Evolutionary conservation across 2,113 vertebrate genomes (phyloP), one percentile per base, ranked within the genome.

Genomic region (Dissostichus mawsoni): DNA sequence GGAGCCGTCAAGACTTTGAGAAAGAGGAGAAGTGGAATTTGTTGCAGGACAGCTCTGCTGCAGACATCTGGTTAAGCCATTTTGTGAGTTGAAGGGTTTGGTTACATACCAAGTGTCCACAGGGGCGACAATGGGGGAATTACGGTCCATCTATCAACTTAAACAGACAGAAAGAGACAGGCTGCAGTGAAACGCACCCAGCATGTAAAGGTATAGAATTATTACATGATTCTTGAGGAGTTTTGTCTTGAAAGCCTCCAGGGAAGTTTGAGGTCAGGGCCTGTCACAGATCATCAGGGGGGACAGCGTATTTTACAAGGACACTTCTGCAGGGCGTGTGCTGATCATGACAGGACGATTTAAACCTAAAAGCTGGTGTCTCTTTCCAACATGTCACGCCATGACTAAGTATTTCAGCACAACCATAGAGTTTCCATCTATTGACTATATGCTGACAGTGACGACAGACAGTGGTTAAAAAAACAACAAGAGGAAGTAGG

Each of bases 51-150:
- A 66, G 68, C 68, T 78, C 71, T 45, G 70, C 85, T 76, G 79
- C 70, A 77, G 84, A 73, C 91, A 90, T 90, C 85, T 92, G 90
- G 68, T 88, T 68, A 76, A 89, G 61, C 47, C 44, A 85, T 93
- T 93, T 67, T 73, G 62, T 62, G 72, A 90, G 84, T 70, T 77
- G 61, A 73, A 48, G 80, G 53, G 69, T 90, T 79, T 23, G 57
- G 82, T 88, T 92, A 80, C 89, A 69, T 74, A 52, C 63, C 61
- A 58, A 76, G 75, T 68, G 81, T 79, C 65, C 78, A 59, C 59
- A 66, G 67, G 69, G 82, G 66, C 69, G 74, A 81, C 78, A 76
- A 83, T 53, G 65, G 47, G 85, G 25, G 57, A 72, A 56, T 72
- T 66, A 77, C 61, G 86, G 81, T 74, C 70, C 75, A 80, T 69